A percentile compares a stretch with the other conserved stretches of the same genome.
phyloP scores from a whole-genome alignment of 2,888 invertebrate species.

The Entomobrya proxima region DNA sequence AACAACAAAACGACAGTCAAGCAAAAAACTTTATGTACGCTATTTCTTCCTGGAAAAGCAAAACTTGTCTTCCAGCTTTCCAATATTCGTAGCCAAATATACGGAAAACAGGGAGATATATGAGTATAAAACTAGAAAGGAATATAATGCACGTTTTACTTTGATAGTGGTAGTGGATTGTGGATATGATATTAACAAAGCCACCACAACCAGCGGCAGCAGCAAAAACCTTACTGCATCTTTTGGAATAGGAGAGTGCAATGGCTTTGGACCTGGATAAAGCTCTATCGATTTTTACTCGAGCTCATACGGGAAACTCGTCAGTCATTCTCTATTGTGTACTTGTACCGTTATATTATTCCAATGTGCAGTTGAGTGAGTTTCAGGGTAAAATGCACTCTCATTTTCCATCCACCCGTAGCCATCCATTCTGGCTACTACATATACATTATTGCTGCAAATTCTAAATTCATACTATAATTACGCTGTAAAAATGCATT shows the following conservation, averaged over 20 bases:
- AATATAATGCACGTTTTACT: background rate
- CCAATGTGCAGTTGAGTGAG: conserved; percentile 32
- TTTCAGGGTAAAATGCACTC: conserved; percentile 60
- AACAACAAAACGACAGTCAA: conserved; percentile 4
- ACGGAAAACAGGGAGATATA: background rate
- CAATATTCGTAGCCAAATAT: background rate
- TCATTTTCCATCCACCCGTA: conserved; percentile 59
- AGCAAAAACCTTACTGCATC: conserved; percentile 49
- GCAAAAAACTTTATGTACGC: conserved; percentile 3
- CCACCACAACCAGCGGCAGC: background rate
- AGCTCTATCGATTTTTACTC: conserved; percentile 64
- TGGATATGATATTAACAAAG: background rate
- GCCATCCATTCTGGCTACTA: no score
- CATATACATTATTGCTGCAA: no score
- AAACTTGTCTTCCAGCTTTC: background rate
- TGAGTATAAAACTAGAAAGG: background rate
- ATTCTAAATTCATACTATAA: no score
- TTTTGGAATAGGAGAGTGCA: conserved; percentile 56
- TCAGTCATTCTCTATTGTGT: conserved; percentile 34
- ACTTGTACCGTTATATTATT: background rate
- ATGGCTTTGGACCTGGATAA: conserved; percentile 67
- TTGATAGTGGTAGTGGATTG: background rate
- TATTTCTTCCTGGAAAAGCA: conserved; percentile 29
- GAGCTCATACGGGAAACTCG: conserved; percentile 59
- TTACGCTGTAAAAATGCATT: background rate